Percentiles rank a stretch among this genome's conserved stretches.
phyloP scores from a whole-genome alignment of 2,888 invertebrate species.

The Ametastegia equiseti region DNA sequence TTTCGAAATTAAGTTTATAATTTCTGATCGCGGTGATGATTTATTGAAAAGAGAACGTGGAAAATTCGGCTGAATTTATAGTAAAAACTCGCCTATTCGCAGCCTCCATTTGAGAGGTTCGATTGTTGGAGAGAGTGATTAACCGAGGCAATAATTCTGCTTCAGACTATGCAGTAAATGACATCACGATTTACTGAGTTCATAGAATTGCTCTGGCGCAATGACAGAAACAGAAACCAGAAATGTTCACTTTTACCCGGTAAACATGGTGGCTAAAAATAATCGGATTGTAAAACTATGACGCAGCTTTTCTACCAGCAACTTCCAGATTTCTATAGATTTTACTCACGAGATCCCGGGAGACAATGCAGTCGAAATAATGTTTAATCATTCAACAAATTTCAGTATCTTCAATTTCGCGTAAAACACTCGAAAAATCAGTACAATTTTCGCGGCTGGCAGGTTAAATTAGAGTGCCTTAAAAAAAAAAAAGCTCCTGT shows the following conservation, averaged over 20 bases:
- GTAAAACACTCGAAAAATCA: background rate
- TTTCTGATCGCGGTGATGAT: background rate
- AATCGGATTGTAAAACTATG: conserved; percentile 46
- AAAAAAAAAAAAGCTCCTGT: background rate
- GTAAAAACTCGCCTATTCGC: background rate
- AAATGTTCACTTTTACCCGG: conserved; percentile 42
- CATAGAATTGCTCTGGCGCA: conserved; percentile 31
- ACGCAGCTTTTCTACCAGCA: conserved; percentile 13
- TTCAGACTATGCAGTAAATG: background rate
- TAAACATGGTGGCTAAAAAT: conserved; percentile 49
- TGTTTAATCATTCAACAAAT: background rate
- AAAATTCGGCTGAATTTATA: background rate
- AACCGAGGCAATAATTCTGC: background rate
- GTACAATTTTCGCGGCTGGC: background rate
- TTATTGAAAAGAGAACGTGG: background rate
- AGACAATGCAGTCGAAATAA: background rate
- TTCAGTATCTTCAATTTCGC: background rate
- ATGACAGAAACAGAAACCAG: conserved; percentile 49
- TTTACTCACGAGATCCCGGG: conserved; percentile 7
- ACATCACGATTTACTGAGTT: conserved; percentile 32
- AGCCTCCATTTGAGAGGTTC: background rate
- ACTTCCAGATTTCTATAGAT: conserved; percentile 36
- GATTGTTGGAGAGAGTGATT: background rate
- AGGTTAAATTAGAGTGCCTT: background rate
- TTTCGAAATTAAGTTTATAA: background rate